Base-by-base conservation (phyloP, 2,797 vertebrate genomes). In the Pygocentrus nattereri region DNA sequence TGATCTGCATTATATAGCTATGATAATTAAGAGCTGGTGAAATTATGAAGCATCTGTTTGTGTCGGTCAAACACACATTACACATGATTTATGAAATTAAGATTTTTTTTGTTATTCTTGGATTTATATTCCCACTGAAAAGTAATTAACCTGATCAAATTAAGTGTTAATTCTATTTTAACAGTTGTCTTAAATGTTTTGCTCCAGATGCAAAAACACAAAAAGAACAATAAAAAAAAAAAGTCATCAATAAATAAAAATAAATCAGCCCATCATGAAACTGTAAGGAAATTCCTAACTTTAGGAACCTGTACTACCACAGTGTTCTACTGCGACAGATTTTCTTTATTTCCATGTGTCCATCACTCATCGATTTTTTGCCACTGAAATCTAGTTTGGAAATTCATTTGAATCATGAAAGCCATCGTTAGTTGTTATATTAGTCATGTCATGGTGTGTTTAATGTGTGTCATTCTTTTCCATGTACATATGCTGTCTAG, bases 401-500 rank as follows among this genome's bases (percentile, higher is more conserved):
- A 50, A 71, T 5, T 30, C 5, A n/a, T 49, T 12, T 47, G 67
- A 23, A 15, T 27, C 23, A 10, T 30, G 34, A 67, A 65, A 65
- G 19, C 8, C 62, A 38, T 64, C 15, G 19, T 38, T n/a, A 38
- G 19, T 18, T 1, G 10, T 62, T 15, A 3, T 4, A 2, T 31
- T 19, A 18, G 25, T 70, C 15, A 49, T 70, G 13, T 50, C 70
- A 72, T 72, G 18, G 25, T 54, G 34, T 52, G 27, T 34, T 31
- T 7, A n/a, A 27, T 70, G 67, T 21, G 2, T 67, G 73, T 5
- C 15, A 31, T 77, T 31, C 25, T 47, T 54, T 34, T 27, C 5
- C 52, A 59, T 56, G 69, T 73, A 11, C 62, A 58, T 34, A 47
- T 62, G 59, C 38, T n/a, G n/a, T n/a, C n/a, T n/a, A n/a, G n/a